Evolutionary conservation across 2,113 vertebrate species (phyloP).

Genomic region (Lipophrys pholis): DNA sequence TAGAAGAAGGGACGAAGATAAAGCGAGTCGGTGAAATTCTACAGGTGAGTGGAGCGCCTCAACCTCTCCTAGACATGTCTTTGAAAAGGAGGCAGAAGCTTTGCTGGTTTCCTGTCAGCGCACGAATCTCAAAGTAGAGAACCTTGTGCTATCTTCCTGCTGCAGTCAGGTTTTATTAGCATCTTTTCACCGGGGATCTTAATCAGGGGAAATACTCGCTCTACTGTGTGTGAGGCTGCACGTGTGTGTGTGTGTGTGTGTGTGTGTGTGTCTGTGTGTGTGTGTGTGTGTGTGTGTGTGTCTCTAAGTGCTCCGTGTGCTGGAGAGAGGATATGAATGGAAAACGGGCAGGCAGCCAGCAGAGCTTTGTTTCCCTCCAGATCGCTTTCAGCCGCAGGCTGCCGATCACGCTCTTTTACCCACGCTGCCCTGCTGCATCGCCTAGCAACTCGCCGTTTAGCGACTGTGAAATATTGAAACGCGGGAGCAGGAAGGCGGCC

Average conservation of each 20-base stretch:
- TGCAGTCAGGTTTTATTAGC: constrained; percentile 54
- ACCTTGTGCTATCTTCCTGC: constrained; percentile 35
- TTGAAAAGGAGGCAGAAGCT: no score
- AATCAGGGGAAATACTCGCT: constrained; percentile 56
- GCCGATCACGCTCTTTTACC: constrained; percentile 49
- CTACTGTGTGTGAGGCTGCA: constrained; percentile 20
- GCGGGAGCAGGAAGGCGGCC: not conserved
- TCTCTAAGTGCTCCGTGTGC: constrained; percentile 19
- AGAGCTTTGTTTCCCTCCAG: constrained; percentile 50
- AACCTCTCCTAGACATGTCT: no score
- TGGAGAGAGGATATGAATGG: constrained; percentile 65
- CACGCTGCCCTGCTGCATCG: constrained; percentile 46
- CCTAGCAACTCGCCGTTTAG: constrained; percentile 64
- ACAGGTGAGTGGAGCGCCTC: no score
- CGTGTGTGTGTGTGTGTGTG: not conserved
- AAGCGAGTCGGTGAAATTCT: no score
- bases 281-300: constrained; percentile 17
- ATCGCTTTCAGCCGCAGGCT: constrained; percentile 61
- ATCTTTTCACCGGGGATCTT: constrained; percentile 36
- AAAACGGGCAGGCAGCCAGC: constrained; percentile 65
- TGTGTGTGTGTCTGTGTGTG: constrained; percentile 14
- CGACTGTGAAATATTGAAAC: constrained; percentile 59
- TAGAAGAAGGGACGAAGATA: no score
- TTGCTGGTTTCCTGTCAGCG: not conserved
- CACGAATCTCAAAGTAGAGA: constrained; percentile 17